Percentiles rank a stretch among this genome's conserved stretches.
Evolutionary conservation across 2,113 vertebrate species (phyloP).

Genomic region (Apodemus speciosus): DNA sequence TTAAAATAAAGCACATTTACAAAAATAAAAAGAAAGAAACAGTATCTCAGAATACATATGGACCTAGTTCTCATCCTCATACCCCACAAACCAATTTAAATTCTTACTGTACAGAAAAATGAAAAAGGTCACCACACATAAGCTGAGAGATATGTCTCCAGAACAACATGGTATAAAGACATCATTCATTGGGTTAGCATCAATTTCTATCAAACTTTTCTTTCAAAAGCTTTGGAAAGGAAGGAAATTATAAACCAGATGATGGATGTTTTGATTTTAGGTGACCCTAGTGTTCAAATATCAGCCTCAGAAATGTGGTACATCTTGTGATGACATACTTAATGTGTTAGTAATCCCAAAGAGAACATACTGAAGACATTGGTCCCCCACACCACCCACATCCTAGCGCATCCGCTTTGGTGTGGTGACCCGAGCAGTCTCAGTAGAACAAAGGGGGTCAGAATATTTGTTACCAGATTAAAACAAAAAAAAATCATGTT

Average conservation of each 20-base stretch:
- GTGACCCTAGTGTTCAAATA: constrained; percentile 42
- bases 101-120: neutral
- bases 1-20: constrained; percentile 58
- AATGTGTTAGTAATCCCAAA: constrained; percentile 57
- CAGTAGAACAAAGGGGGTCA: constrained; percentile 1
- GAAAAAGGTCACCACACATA: neutral
- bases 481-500: neutral
- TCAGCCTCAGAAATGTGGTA: constrained; percentile 49
- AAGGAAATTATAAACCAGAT: constrained; percentile 10
- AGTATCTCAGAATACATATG: constrained; percentile 47
- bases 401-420: constrained; percentile 23
- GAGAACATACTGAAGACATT: constrained; percentile 51
- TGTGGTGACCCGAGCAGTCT: constrained; percentile 37
- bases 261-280: constrained; percentile 47
- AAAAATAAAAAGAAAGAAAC: constrained; percentile 42
- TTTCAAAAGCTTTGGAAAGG: constrained; percentile 36
- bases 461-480: constrained; percentile 41
- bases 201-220: constrained; percentile 20
- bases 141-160: neutral
- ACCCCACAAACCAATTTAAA: constrained; percentile 2
- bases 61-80: constrained; percentile 36
- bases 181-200: constrained; percentile 23
- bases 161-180: neutral
- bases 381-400: constrained; percentile 27
- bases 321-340: constrained; percentile 51